Percentiles rank a stretch among this genome's conserved stretches.
phyloP scores from a whole-genome alignment of 2,797 vertebrate genomes.

The Microctenopoma steveboyesi region DNA sequence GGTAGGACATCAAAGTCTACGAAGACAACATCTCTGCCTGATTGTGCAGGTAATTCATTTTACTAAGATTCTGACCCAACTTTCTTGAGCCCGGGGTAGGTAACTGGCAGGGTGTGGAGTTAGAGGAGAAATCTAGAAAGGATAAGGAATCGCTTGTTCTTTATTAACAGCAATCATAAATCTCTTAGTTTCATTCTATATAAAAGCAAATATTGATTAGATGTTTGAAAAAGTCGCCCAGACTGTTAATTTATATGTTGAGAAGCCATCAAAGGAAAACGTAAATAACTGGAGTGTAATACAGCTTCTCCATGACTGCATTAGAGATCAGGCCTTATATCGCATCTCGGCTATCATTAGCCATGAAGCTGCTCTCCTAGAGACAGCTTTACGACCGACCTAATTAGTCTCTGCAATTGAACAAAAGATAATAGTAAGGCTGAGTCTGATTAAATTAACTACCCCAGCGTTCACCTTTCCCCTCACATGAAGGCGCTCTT shows the following conservation, averaged over 20 bases:
- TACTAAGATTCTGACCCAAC: not conserved
- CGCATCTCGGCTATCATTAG: not conserved
- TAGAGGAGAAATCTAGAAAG: not conserved
- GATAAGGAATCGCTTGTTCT: not conserved
- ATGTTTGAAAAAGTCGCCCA: not conserved
- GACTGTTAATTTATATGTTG: not conserved
- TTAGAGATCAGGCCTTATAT: conserved; percentile 5
- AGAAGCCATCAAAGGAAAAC: not conserved
- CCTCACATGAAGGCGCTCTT: not conserved
- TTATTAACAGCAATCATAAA: not conserved
- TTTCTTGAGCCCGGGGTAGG: not conserved
- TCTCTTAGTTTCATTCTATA: not conserved
- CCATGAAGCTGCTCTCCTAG: not conserved
- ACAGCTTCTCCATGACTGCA: not conserved
- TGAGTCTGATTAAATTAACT: conserved; percentile 11
- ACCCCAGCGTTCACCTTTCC: conserved; percentile 6
- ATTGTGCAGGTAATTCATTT: not conserved
- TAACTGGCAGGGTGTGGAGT: not conserved
- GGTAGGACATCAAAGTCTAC: conserved; percentile 12
- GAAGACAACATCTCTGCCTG: not conserved
- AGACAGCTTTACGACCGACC: conserved; percentile 10
- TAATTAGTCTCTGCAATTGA: conserved; percentile 25
- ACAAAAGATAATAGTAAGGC: conserved; percentile 11
- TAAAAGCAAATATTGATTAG: not conserved
- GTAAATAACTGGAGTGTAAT: not conserved